Evolutionary conservation across 2,113 vertebrate species (phyloP).

Genomic region (Pycnonotus jocosus): DNA sequence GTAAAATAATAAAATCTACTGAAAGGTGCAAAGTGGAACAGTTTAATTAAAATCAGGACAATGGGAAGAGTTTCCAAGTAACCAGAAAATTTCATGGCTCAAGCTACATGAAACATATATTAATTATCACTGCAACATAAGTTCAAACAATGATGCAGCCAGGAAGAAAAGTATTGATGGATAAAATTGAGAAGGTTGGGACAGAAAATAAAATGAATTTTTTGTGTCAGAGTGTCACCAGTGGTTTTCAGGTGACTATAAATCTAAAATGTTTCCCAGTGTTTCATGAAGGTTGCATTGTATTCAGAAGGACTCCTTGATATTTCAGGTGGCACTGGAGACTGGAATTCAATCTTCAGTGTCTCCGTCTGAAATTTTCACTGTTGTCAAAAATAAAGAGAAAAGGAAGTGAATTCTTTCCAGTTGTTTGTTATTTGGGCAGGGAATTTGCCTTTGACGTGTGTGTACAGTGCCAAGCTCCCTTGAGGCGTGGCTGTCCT

Average conservation of each 20-base stretch:
- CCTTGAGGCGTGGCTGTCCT: background rate
- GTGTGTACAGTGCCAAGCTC: background rate
- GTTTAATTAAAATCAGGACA: background rate
- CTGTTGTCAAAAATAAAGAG: background rate
- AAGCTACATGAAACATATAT: background rate
- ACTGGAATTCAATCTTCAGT: background rate
- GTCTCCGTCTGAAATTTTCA: background rate
- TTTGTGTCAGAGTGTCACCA: background rate
- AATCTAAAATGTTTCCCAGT: background rate
- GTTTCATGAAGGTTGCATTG: background rate
- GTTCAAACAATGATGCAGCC: background rate
- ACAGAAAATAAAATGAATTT: background rate
- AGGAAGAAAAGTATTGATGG: background rate
- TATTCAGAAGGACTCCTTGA: background rate
- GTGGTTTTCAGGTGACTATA: background rate
- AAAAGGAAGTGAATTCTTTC: background rate
- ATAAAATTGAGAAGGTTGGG: background rate
- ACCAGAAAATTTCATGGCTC: background rate
- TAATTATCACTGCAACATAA: background rate
- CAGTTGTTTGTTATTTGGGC: background rate
- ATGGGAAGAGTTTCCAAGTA: background rate
- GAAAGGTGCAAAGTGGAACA: background rate
- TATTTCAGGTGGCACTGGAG: background rate
- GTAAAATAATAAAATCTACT: background rate
- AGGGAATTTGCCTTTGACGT: background rate